Evolutionary conservation across 2,888 invertebrate genomes (phyloP), one percentile per base, ranked within the genome.

Genomic region (Ophion ventricosus): DNA sequence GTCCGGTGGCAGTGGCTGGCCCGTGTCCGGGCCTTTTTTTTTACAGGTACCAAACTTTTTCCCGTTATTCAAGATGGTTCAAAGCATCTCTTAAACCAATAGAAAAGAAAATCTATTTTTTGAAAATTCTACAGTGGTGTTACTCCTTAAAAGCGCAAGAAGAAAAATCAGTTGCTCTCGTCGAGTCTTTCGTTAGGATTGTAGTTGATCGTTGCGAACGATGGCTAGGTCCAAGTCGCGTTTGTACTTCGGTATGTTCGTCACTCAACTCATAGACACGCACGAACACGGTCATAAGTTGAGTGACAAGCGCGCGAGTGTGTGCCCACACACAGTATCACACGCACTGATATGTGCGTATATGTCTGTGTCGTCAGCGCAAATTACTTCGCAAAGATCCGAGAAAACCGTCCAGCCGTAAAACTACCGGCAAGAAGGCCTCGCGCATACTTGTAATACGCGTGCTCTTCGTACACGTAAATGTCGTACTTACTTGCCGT

Each of bases 371-470:
- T 75, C 70, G 40, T 72, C 49, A 23, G 63, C 57, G 77, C 35
- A 69, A 80, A 84, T 80, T 69, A 73, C 80, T 80, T 63, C 20
- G 61, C 80, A 49, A 59, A 40, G 76, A 57, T 70, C 56, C 35
- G 35, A 74, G 70, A 72, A 79, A 83, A 67, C 63, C 25, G 57
- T 54, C 61, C 66, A 67, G 59, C 67, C 64, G 79, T 75, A 57
- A 73, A 78, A 78, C 54, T 69, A 40, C 70, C 63, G 70, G 57
- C 20, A 49, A 72, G 54, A 82, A 66, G 43, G 43, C 64, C 59
- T 61, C 72, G 56, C 81, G 72, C 63, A 69, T 77, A 77, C 77
- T 26, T 63, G 59, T 69, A 43, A 35, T 8, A 77, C 67, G 82
- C 67, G 77, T 73, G 35, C 57, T 80, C 35, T 61, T 43, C 11